A percentile compares a stretch with the other conserved stretches of the same genome.
Conservation (phyloP, 2,888 invertebrate genomes). For the Ptychoptera contaminata region DNA sequence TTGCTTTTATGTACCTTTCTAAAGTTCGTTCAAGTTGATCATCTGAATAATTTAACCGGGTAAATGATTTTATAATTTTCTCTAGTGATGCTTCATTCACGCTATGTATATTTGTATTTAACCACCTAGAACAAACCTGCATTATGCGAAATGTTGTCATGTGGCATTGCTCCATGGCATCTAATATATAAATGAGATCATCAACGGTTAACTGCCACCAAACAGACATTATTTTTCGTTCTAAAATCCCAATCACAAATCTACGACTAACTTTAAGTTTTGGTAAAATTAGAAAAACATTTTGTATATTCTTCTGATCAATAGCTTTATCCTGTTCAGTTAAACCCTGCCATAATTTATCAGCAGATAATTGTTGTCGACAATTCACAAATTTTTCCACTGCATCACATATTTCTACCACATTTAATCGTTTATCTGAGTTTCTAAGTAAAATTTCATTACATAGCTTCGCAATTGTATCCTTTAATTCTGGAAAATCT, state of each 20-base stretch:
- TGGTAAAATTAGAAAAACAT: conserved; percentile 39
- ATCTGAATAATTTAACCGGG: conserved; percentile 38
- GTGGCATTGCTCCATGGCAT: conserved; percentile 29
- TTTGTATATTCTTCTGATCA: conserved; percentile 37
- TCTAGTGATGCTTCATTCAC: conserved; percentile 39
- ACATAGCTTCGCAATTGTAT: conserved; percentile 33
- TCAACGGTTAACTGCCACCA: conserved; percentile 38
- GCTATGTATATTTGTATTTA: conserved; percentile 41
- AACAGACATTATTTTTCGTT: conserved; percentile 37
- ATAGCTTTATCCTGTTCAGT: conserved; percentile 40
- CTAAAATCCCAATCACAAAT: conserved; percentile 39
- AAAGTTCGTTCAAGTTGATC: conserved; percentile 39
- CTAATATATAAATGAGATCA: conserved; percentile 35
- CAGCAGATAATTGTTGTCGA: conserved; percentile 37
- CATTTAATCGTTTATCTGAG: conserved; percentile 38
- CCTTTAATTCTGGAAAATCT: conserved; percentile 18
- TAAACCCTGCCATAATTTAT: conserved; percentile 52
- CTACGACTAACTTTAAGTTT: conserved; percentile 42
- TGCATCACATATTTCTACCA: conserved; percentile 43
- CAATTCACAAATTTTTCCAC: conserved; percentile 27
- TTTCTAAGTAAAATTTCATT: conserved; percentile 45
- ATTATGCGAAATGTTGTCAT: conserved; percentile 30
- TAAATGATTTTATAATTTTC: conserved; percentile 38
- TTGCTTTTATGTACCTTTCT: conserved; percentile 43
- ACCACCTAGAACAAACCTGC: conserved; percentile 37